Percentiles rank a stretch among this genome's conserved stretches.
Conservation (phyloP, 2,797 vertebrate genomes). For the Gadopsis marmoratus region DNA sequence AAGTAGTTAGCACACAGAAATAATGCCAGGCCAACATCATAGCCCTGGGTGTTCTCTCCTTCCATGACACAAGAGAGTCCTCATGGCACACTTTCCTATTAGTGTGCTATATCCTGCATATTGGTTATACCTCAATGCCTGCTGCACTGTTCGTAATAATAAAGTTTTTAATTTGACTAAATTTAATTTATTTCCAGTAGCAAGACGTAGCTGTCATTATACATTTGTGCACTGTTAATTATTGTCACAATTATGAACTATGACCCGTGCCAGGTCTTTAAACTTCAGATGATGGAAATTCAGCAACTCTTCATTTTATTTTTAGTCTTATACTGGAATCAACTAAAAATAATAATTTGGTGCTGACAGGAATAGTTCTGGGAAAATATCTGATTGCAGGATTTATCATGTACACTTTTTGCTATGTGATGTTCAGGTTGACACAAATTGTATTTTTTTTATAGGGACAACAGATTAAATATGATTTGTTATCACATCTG, state of each 20-base stretch:
- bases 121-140: not conserved
- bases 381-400: constrained; percentile 2
- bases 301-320: constrained; percentile 20
- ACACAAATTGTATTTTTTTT: not conserved
- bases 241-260: constrained; percentile 1
- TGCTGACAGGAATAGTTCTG: not conserved
- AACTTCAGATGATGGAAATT: constrained; percentile 9
- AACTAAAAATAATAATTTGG: constrained; percentile 21
- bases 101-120: not conserved
- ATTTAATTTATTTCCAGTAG: not conserved
- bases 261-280: not conserved
- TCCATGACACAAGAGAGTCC: constrained; percentile 2
- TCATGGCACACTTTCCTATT: constrained; percentile 6
- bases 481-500: not conserved
- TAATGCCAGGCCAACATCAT: constrained; percentile 11
- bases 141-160: not conserved
- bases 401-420: not conserved
- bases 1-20: constrained; percentile 1
- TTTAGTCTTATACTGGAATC: constrained; percentile 28
- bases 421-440: not conserved
- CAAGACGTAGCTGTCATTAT: not conserved
- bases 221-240: not conserved
- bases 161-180: constrained; percentile 5
- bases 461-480: not conserved
- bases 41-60: constrained; percentile 16